phyloP scores from a whole-genome alignment of 2,888 invertebrate species.

The Hyposoter didymator region DNA sequence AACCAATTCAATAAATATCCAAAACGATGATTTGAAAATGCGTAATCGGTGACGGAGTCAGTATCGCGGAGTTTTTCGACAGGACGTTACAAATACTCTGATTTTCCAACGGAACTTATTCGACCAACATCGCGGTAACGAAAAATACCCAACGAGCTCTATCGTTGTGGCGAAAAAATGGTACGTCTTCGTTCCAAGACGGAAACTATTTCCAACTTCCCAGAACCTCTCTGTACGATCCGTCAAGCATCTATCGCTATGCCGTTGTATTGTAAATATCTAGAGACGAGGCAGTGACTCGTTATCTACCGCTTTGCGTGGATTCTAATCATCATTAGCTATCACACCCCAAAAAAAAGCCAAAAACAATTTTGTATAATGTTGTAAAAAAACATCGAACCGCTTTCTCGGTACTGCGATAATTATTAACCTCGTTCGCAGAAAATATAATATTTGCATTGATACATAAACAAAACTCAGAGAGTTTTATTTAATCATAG shows the following conservation, averaged over 20 bases:
- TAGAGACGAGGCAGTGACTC: too few relatives aligned
- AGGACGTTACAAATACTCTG: neutral
- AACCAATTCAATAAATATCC: neutral
- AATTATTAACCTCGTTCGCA: neutral
- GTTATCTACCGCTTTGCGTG: neutral
- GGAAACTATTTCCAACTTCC: neutral
- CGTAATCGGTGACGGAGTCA: neutral
- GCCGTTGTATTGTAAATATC: neutral
- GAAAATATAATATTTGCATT: slow-evolving; percentile 10
- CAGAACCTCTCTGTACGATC: neutral
- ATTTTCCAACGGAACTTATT: neutral
- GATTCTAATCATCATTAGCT: neutral
- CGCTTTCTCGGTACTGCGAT: neutral
- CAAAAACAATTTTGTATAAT: neutral
- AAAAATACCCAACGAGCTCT: neutral
- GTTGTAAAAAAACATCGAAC: neutral
- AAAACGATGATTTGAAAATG: too few relatives aligned
- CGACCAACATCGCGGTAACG: neutral
- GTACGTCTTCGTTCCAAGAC: neutral
- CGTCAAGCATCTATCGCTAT: neutral
- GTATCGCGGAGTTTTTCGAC: neutral
- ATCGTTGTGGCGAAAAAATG: neutral
- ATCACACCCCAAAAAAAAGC: neutral
- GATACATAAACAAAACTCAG: neutral
- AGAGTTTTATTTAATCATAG: neutral